phyloP scores from a whole-genome alignment of 92 coral and sea anemone genomes.

The Phymanthus crucifer region DNA sequence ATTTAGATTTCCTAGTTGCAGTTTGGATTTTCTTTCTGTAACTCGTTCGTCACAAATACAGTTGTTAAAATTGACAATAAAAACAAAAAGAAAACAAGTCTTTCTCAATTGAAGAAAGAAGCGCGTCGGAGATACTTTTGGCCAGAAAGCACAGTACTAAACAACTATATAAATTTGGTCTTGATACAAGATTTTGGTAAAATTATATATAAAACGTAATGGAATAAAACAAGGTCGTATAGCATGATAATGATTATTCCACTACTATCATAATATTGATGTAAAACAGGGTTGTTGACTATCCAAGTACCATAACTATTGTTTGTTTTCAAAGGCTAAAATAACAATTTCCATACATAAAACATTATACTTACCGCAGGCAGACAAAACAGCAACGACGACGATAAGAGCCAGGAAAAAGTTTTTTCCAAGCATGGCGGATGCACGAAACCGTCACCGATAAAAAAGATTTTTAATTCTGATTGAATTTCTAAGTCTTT shows the following conservation, averaged over 20 bases:
- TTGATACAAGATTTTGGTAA: no score
- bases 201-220: no score
- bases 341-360: not conserved
- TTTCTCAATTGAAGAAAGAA: no score
- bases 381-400: not conserved
- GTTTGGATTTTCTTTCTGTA: not conserved
- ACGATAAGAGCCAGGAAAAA: not conserved
- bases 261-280: not conserved
- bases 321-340: no score
- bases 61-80: no score
- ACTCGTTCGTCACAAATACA: no score
- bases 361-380: not conserved
- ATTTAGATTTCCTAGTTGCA: no score
- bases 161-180: not conserved
- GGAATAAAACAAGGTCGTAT: no score
- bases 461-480: not conserved
- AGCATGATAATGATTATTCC: no score
- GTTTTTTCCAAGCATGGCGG: not conserved
- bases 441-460: not conserved
- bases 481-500: not conserved
- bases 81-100: no score
- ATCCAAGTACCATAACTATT: not conserved
- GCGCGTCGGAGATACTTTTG: no score
- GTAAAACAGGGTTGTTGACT: not conserved
- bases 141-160: no score